Conservation (phyloP, 2,888 invertebrate species). For the Drosophila leonis region DNA sequence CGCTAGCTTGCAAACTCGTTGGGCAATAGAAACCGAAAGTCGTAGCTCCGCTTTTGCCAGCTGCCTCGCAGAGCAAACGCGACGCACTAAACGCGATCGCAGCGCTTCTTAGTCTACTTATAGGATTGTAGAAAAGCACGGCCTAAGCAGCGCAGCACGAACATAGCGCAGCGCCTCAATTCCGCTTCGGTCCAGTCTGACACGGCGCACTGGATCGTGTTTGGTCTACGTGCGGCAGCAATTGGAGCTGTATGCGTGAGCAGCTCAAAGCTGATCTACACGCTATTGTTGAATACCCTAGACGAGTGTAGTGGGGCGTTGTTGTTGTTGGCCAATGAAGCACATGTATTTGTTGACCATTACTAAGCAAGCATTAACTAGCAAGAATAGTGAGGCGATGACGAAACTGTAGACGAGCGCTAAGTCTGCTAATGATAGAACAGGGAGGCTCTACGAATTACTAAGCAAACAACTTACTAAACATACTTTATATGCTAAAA, state of each 20-base stretch:
- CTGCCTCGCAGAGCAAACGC: slow-evolving; percentile 68
- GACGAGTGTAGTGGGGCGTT: not conserved
- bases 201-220: slow-evolving; percentile 6
- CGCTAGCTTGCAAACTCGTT: slow-evolving; percentile 56
- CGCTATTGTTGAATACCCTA: slow-evolving; percentile 7
- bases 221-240: slow-evolving; percentile 21
- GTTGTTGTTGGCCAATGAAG: accelerated
- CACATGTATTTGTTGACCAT: no score
- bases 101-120: slow-evolving; percentile 77
- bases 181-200: slow-evolving; percentile 15
- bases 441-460: no score
- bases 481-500: no score
- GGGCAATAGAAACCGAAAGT: slow-evolving; percentile 51
- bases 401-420: no score
- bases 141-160: not conserved
- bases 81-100: slow-evolving; percentile 76
- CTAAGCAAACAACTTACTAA: no score
- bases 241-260: slow-evolving; percentile 8
- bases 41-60: slow-evolving; percentile 33
- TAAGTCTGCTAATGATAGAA: no score
- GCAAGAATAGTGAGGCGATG: no score
- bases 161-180: not conserved
- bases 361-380: no score
- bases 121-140: slow-evolving; percentile 47
- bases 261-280: slow-evolving; percentile 3